These are phyloP conservation scores for Pycnonotus jocosus DNA, from an alignment of 2,113 vertebrate genomes.

Conservation along the genomic window DNA sequence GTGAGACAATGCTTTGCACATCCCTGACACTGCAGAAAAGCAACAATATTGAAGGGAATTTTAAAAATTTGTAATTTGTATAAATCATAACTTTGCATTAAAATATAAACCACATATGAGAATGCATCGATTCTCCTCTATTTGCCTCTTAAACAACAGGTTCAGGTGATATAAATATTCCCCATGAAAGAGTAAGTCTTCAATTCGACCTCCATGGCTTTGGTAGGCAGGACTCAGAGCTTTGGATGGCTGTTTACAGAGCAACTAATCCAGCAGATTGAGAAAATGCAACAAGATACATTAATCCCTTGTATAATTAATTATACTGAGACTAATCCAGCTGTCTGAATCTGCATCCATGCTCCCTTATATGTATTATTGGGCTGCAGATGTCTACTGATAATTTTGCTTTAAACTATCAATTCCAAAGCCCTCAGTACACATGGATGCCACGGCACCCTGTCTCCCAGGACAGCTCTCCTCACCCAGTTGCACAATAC, in stretches of 20 bases:
- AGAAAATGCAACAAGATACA: not conserved
- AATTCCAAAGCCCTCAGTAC: not conserved
- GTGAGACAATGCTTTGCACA: rapidly evolving
- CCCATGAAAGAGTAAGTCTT: not conserved
- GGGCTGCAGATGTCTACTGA: not conserved
- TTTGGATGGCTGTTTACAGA: rapidly evolving
- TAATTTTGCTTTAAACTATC: not conserved
- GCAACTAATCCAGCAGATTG: not conserved
- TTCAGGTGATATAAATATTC: not conserved
- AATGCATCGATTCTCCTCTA: not conserved
- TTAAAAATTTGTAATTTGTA: not conserved
- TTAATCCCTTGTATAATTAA: not conserved
- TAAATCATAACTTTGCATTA: not conserved
- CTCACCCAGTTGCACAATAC: not conserved
- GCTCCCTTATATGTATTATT: not conserved
- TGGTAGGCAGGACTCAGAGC: not conserved
- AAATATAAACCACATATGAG: not conserved
- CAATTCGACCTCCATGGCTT: not conserved
- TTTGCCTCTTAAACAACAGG: not conserved
- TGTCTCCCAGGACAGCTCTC: not conserved
- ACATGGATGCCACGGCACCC: not conserved
- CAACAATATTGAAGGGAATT: not conserved
- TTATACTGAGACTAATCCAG: not conserved
- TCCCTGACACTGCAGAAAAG: not conserved
- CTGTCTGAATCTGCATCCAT: not conserved